phyloP scores from a whole-genome alignment of 1,140 invertebrate species.

The Branchinecta lynchi region DNA sequence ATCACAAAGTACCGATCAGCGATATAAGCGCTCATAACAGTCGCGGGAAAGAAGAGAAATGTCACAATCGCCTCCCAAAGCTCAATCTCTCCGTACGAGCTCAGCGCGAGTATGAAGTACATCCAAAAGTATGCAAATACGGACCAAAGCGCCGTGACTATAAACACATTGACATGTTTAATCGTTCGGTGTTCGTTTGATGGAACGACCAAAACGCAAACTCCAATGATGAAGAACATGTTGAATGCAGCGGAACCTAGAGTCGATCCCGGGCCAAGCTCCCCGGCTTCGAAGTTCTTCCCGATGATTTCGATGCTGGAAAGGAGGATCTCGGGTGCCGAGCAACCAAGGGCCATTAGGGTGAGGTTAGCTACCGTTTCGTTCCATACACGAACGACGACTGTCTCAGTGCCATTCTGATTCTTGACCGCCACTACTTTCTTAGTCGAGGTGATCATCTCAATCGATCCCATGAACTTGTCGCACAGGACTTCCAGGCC shows the following conservation, averaged over 20 bases:
- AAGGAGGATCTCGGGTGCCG: slow-evolving; percentile 38
- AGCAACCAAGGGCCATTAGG: slow-evolving; percentile 38
- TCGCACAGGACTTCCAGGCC: slow-evolving; percentile 39
- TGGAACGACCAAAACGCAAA: slow-evolving; percentile 30
- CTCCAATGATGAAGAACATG: slow-evolving; percentile 32
- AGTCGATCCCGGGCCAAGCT: slow-evolving; percentile 35
- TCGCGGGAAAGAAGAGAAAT: slow-evolving; percentile 38
- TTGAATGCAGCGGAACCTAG: slow-evolving; percentile 40
- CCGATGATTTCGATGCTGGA: slow-evolving; percentile 35
- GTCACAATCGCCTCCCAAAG: slow-evolving; percentile 39
- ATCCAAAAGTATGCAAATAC: slow-evolving; percentile 39
- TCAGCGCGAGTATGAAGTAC: slow-evolving; percentile 30
- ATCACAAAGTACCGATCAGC: slow-evolving; percentile 41
- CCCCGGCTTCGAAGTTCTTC: slow-evolving; percentile 30
- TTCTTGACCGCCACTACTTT: slow-evolving; percentile 35
- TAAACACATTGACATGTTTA: slow-evolving; percentile 25
- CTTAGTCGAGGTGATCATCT: slow-evolving; percentile 40
- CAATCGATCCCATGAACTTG: slow-evolving; percentile 38
- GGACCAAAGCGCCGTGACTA: slow-evolving; percentile 34
- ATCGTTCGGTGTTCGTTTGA: slow-evolving; percentile 20
- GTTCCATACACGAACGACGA: slow-evolving; percentile 37
- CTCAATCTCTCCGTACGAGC: slow-evolving; percentile 29
- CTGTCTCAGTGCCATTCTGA: slow-evolving; percentile 32
- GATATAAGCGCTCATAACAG: slow-evolving; percentile 37
- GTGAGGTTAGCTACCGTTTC: slow-evolving; percentile 39